Evolutionary conservation across 2,113 vertebrate genomes (phyloP), one percentile per base, ranked within the genome.

Genomic region (Podiceps cristatus): DNA sequence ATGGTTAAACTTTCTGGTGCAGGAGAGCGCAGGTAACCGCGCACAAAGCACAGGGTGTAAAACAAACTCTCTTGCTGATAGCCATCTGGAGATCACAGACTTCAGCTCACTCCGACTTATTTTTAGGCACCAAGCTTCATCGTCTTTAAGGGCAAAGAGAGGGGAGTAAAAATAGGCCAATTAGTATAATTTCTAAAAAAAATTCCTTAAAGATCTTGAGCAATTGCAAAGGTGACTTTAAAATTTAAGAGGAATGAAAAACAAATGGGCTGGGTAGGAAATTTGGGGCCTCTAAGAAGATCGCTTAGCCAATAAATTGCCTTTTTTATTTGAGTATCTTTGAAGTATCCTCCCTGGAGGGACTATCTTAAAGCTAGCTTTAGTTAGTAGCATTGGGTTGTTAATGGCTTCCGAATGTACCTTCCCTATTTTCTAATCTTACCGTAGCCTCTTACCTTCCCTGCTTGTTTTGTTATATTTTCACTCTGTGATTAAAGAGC

Each of bases 121-220:
- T 97, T 96, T 95, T 96, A 97, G 96, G 96, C 95, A 96, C 90
- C 93, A 93, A 96, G 96, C 69, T 96, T 91, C 83, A 0, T 12
- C 58, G 69, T 92, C 83, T 97, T 92, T 96, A 55, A 97, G 88
- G 95, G 95, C 88, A 85, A 95, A 93, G 93, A 92, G 44, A 95
- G 88, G 89, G 92, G 85, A 97, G 88, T 95, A 97, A 97, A 97
- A 97, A 97, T 97, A 97, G 92, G 95, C 93, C 97, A 95, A 95
- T 97, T 97, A 97, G 88, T 67, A 71, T 91, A 60, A 97, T 97
- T 97, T 95, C 90, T 93, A 87, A 95, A 92, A 93, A 96, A 96
- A 96, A 96, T 15, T 92, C 92, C 92, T 97, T 92, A 35, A 96
- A 96, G 89, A 97, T 95, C 94, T 79, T 52, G 31, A 92, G 96